A percentile compares a stretch with the other conserved stretches of the same genome.
phyloP scores from a whole-genome alignment of 2,113 vertebrate species.

The Cyphomyrus discorhynchus region DNA sequence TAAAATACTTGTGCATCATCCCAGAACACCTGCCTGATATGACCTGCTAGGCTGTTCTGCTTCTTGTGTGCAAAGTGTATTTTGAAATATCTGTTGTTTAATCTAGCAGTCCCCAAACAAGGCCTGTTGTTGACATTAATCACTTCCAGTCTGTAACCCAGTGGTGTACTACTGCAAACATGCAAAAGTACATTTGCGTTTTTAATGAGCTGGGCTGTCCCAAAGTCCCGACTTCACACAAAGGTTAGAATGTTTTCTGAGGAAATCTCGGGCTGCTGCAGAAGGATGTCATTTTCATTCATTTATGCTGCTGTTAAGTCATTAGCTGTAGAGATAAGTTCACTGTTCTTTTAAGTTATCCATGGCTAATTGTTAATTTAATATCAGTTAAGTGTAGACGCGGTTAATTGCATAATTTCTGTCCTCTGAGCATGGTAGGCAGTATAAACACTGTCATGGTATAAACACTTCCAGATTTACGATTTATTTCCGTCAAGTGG shows the following conservation, averaged over 20 bases:
- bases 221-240: neutral
- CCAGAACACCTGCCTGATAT: neutral
- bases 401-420: neutral
- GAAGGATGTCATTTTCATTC: neutral
- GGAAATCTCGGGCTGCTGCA: neutral
- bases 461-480: neutral
- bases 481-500: neutral
- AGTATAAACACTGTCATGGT: neutral
- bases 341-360: neutral
- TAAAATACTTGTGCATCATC: neutral
- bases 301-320: neutral
- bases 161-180: neutral
- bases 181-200: neutral
- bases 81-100: conserved; percentile 3
- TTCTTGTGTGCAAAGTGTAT: neutral
- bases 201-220: neutral
- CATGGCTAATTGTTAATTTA: neutral
- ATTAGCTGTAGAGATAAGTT: neutral
- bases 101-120: neutral
- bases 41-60: neutral
- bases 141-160: neutral
- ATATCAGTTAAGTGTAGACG: neutral
- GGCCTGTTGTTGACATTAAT: neutral
- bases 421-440: neutral
- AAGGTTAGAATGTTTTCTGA: neutral